Conservation (phyloP, 2,797 vertebrate genomes). For the Huso huso region DNA sequence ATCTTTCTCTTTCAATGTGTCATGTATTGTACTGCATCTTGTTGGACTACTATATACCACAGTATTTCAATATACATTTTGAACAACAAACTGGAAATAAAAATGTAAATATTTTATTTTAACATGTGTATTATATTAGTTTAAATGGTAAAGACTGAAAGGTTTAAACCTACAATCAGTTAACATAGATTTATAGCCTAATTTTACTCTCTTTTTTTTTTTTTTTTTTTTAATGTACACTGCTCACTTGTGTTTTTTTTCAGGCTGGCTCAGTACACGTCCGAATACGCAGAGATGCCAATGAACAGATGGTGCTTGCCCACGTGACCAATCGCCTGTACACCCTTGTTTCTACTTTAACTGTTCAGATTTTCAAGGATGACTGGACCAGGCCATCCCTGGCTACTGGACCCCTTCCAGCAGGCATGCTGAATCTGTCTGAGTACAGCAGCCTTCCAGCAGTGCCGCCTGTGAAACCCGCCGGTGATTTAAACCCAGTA, state of each 20-base stretch:
- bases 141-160: no score
- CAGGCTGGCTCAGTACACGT: conserved; percentile 93
- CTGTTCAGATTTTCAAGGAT: conserved; percentile 94
- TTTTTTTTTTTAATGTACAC: no score
- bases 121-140: no score
- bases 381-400: conserved; percentile 83
- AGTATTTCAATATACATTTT: no score
- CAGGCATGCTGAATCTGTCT: conserved; percentile 59
- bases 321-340: conserved; percentile 88
- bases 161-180: no score
- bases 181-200: no score
- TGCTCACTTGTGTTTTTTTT: conserved; percentile 7
- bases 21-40: no score
- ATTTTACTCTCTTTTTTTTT: no score
- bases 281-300: conserved; percentile 89
- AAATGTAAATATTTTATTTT: no score
- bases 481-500: conserved; percentile 55
- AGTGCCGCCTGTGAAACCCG: conserved; percentile 45
- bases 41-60: no score
- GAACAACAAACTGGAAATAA: no score
- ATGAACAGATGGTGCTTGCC: conserved; percentile 94
- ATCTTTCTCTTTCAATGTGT: no score
- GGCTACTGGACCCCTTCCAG: conserved; percentile 60
- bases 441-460: conserved; percentile 57
- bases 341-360: conserved; percentile 79